Base-by-base conservation (phyloP, 2,797 vertebrate species). In the Liasis olivaceus region DNA sequence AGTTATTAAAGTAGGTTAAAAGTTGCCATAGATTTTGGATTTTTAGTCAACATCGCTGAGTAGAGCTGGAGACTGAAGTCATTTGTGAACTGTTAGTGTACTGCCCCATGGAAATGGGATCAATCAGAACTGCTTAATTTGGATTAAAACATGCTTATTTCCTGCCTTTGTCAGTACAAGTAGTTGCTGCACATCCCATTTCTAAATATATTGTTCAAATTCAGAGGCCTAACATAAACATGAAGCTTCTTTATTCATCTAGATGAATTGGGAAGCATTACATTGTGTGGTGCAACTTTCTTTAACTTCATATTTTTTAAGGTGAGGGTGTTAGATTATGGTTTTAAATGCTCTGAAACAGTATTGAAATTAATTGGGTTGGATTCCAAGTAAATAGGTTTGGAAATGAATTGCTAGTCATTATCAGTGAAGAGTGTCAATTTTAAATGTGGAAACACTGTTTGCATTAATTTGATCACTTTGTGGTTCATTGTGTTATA, bases 331-430 rank as follows among this genome's bases (percentile, higher is more conserved):
- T 77, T 28, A 84, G 60, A n/a, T 20, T 14, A 20, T 66, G 59
- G 58, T 66, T 58, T 77, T 59, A 72, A 58, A 36, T 24, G 56
- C 64, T 72, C n/a, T 77, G 66, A 62, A 56, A 66, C 11, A 59
- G 62, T 15, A 69, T 42, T 91, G 51, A 86, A 84, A 91, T 86
- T 66, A 66, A 91, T 31, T 91, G 42, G 47, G 81, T 31, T 91
- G 31, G 14, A 13, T 66, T 56, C 62, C 20, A 91, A 85, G n/a
- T 28, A 81, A 62, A 28, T 69, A 9, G 56, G 31, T 26, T 86
- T 86, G 20, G n/a, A 54, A 54, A 47, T 66, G 51, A 91, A 91
- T 64, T 24, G 2, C n/a, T 66, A 64, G n/a, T 69, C 51, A n/a
- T n/a, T 85, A 60, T 63, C 31, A 85, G 47, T 51, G n/a, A 31